Evolutionary conservation across 1,140 invertebrate genomes (phyloP).

Genomic region (Anoplolepis gracilipes): DNA sequence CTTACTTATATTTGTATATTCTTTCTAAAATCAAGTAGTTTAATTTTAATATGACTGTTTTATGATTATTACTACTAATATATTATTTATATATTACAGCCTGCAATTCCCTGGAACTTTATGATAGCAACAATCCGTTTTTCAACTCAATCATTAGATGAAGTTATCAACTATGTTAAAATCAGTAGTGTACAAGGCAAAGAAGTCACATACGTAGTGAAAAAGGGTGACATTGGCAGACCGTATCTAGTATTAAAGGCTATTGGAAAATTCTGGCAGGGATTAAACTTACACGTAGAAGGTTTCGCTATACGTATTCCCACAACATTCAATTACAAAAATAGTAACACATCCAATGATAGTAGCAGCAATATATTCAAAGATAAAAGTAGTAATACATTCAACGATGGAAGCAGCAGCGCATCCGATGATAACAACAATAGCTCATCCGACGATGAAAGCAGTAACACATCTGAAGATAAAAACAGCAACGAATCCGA

Average conservation of each 20-base stretch:
- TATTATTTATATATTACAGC: conserved; percentile 63
- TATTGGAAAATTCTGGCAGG: conserved; percentile 34
- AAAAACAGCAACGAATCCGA: neutral
- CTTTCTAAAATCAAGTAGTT: neutral
- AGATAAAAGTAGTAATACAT: neutral
- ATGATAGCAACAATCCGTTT: conserved; percentile 19
- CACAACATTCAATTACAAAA: too few species aligned
- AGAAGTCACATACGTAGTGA: conserved; percentile 14
- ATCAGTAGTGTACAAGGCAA: conserved; percentile 38
- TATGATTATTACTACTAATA: neutral
- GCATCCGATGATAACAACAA: neutral
- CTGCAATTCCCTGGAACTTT: neutral
- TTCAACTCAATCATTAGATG: neutral
- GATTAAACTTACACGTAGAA: neutral
- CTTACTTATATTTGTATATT: too few species aligned
- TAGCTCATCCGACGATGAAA: too few species aligned
- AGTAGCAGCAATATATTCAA: neutral
- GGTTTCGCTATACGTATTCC: neutral
- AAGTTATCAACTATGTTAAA: neutral
- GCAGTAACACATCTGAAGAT: neutral
- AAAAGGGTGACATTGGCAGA: conserved; percentile 38
- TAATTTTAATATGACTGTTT: neutral
- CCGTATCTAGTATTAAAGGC: neutral
- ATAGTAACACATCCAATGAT: neutral
- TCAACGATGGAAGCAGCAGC: neutral